Evolutionary conservation across 1,140 invertebrate genomes (phyloP), one percentile per base, ranked within the genome.

Genomic region (Globodera rostochiensis): DNA sequence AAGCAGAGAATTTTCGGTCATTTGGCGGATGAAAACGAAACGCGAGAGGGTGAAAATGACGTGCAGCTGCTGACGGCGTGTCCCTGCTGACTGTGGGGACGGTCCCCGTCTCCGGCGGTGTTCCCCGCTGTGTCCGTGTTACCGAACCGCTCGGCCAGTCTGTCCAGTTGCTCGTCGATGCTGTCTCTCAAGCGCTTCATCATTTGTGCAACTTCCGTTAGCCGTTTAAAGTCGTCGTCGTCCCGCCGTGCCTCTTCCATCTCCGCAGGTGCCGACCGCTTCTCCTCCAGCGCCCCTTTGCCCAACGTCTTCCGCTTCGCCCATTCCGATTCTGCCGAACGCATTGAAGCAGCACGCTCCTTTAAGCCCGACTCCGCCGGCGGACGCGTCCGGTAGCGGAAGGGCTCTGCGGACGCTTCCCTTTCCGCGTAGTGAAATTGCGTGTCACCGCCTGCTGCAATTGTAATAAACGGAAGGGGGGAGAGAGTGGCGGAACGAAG

Each of bases 151-250:
- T 78, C 77, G 6, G 70, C 49, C 46, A 78, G 77, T 69, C 21
- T 7, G 25, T 78, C 64, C 70, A 78, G 25, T 21, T 78, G 77
- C 7, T 70, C 77, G 11, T 78, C 66, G 64, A 78, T 78, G 64
- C 77, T 78, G 21, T 64, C 77, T 69, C 77, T 66, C 25, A 78
- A 49, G 21, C 77, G 77, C 7, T 50, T 19, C 49, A 78, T 64
- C 49, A 64, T 77, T 49, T 8, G 25, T 13, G 53, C 9, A 45
- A 45, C 13, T 67, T 77, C 46, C 74, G 57, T 64, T 19, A 64
- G 57, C 57, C 57, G 11, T 64, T 15, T 13, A 19, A 11, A 19
- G 57, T 64, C 57, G 11, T 64, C 19, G 36, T 36, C 36, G 36
- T 36, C 36, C 3, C 36, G 36, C 36, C 36, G 36, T 1, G 36